Evolutionary conservation across 1,140 invertebrate species (phyloP), one percentile per base, ranked within the genome.

Genomic region (Cyclina sinensis): DNA sequence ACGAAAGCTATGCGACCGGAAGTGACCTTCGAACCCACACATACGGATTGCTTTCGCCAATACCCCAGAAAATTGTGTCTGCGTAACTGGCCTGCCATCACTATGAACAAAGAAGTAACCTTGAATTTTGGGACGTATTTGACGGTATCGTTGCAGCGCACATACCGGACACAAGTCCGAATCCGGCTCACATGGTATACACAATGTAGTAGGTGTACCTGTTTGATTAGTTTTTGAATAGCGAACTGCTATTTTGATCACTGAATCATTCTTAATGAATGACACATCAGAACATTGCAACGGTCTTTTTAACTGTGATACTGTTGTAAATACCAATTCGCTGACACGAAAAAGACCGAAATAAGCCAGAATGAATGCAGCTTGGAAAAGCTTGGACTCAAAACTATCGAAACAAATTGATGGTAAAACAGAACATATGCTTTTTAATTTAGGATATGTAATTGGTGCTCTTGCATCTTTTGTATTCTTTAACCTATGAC

Each of bases 301-400:
- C 3, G 51, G 14, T n/a, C 51, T 54, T 18, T 11, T 11, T 54
- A 18, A n/a, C 51, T 54, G 51, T n/a, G 51, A 12, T 18, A 54
- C 18, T 4, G 51, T 54, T 54, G 51, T 54, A 18, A 14, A 62
- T 7, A 62, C 57, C 14, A 62, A 27, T 14, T 86, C 84, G 27
- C 73, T 62, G 5, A 86, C 39, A 0, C 82, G 1, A 35, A 74
- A 54, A 0, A 84, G n/a, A 18, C 82, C 82, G 35, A 59, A 78
- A 76, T 62, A 78, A 24, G 84, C 48, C 27, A 78, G 0, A 2
- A n/a, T 32, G 37, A 1, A 84, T 30, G 48, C 32, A 57, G 84
- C 51, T 48, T 30, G 3, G 24, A 59, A 62, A 5, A 86, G 1
- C 35, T 0, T 43, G 0, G n/a, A 21, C 9, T 76, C 73, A 59